A percentile compares a stretch with the other conserved stretches of the same genome.
These are phyloP conservation scores for Eupithecia inturbata DNA, from an alignment of 2,888 invertebrate species.

Conservation along the genomic window DNA sequence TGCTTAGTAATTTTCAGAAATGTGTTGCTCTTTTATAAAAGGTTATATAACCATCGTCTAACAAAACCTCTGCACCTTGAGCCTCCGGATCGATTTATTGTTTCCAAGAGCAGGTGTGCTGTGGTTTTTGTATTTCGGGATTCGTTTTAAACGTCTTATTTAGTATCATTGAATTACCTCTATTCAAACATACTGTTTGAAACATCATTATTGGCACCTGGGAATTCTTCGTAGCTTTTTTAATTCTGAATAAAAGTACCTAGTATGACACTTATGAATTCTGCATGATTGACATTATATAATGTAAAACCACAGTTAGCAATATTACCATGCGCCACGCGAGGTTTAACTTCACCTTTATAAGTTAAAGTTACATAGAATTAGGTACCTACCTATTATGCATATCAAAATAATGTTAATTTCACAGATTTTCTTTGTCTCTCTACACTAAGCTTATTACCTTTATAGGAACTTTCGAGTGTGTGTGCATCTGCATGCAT, in stretches of 20 bases:
- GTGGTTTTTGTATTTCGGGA: conserved; percentile 19
- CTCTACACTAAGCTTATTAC: neutral
- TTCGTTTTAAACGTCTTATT: conserved; percentile 23
- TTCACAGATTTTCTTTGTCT: neutral
- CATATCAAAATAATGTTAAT: neutral
- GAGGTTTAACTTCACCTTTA: too few species aligned
- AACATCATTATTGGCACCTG: conserved; percentile 9
- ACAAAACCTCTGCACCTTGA: conserved; percentile 44
- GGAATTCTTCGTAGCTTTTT: neutral
- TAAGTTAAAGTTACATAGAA: too few species aligned
- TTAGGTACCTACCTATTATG: neutral
- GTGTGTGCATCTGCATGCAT: neutral
- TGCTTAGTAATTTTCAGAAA: conserved; percentile 10
- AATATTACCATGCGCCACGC: too few species aligned
- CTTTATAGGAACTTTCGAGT: neutral
- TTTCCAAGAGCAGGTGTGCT: conserved; percentile 36
- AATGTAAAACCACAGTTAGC: too few species aligned
- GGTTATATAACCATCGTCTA: conserved; percentile 34
- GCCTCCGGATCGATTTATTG: conserved; percentile 42
- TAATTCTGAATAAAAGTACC: neutral
- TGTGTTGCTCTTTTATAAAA: conserved; percentile 27
- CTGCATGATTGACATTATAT: too few species aligned
- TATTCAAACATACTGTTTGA: conserved; percentile 11
- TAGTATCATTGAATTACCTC: conserved; percentile 9
- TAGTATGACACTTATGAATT: too few species aligned